A percentile compares a stretch with the other conserved stretches of the same genome.
Conservation (phyloP, 1,140 invertebrate genomes). For the Eumaeus atala region DNA sequence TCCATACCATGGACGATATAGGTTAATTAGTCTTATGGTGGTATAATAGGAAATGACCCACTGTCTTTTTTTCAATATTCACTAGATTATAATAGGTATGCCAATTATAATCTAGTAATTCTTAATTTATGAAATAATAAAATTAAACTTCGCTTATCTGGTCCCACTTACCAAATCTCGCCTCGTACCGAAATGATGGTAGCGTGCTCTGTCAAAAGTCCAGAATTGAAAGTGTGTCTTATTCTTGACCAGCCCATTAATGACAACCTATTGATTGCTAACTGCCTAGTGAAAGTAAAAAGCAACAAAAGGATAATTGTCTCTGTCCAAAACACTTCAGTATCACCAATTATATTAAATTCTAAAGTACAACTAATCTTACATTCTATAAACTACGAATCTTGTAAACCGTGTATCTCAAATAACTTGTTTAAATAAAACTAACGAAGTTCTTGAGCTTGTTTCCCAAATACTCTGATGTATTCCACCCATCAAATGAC, state of each 20-base stretch:
- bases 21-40: neutral
- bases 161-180: constrained; percentile 3
- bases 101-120: no score
- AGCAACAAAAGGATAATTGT: constrained; percentile 18
- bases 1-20: neutral
- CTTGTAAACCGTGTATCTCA: neutral
- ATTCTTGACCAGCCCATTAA: constrained; percentile 5
- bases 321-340: constrained; percentile 17
- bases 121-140: constrained; percentile 3
- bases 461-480: constrained; percentile 22
- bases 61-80: neutral
- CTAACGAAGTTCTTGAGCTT: constrained; percentile 15
- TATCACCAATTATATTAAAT: neutral
- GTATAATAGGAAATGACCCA: neutral
- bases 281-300: constrained; percentile 20
- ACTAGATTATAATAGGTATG: neutral
- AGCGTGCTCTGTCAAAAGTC: constrained; percentile 1
- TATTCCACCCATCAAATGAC: constrained; percentile 25
- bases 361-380: neutral
- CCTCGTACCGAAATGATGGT: neutral
- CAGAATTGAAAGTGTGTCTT: constrained; percentile 6
- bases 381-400: neutral
- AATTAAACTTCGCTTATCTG: neutral
- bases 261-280: constrained; percentile 17
- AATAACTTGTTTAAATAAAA: constrained; percentile 10